phyloP scores from a whole-genome alignment of 2,888 invertebrate species.

The Drosophila borborema region DNA sequence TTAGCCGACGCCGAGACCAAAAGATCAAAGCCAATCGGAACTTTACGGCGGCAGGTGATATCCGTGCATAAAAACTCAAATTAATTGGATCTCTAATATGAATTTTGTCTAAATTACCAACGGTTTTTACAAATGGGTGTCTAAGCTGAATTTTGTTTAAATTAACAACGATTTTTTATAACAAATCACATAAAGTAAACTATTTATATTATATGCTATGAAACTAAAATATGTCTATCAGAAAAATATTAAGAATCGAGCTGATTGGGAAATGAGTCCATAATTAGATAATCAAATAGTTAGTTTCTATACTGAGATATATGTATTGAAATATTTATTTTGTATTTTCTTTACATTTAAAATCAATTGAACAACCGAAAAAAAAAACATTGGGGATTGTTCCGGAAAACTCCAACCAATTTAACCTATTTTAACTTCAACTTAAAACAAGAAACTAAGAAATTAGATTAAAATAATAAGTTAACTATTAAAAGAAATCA shows the following conservation, averaged over 20 bases:
- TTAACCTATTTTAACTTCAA: no score
- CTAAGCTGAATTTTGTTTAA: neutral
- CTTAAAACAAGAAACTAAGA: neutral
- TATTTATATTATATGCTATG: neutral
- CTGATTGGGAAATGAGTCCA: neutral
- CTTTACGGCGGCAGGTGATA: constrained; percentile 34
- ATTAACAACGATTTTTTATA: neutral
- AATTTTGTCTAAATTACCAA: neutral
- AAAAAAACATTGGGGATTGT: no score
- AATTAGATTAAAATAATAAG: neutral
- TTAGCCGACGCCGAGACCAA: constrained; percentile 33
- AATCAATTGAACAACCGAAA: no score
- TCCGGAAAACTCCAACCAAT: no score
- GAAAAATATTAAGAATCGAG: neutral
- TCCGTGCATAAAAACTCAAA: neutral
- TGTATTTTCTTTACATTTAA: no score
- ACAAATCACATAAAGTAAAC: no score
- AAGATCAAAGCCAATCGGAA: constrained; percentile 24
- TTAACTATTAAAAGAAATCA: neutral
- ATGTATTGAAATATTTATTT: no score
- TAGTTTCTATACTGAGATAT: no score
- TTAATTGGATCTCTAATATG: constrained; percentile 4
- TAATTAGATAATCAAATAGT: no score
- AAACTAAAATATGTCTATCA: neutral
- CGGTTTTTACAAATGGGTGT: neutral